Conservation (phyloP, 2,113 vertebrate species). For the Tursiops truncatus region DNA sequence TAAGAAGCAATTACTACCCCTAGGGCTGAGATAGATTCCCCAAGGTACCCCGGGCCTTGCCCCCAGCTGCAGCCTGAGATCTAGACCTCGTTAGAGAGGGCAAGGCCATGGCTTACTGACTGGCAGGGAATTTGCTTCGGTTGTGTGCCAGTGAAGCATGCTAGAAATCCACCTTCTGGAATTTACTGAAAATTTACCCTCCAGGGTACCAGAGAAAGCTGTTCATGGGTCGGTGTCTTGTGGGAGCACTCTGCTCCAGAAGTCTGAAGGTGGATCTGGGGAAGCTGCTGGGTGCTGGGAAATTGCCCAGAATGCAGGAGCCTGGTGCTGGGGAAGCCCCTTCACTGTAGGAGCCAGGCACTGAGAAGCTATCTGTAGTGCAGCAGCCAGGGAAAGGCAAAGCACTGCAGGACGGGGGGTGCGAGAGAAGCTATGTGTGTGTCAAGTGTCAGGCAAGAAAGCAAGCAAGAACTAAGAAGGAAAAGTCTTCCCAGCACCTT, state of each 20-base stretch:
- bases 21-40: not conserved
- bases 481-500: not conserved
- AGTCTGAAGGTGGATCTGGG: not conserved
- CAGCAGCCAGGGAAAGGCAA: not conserved
- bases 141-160: not conserved
- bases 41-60: no score
- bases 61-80: not conserved
- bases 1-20: not conserved
- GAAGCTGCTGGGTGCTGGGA: not conserved
- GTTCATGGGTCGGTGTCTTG: not conserved
- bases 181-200: not conserved
- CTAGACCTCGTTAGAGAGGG: not conserved
- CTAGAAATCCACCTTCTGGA: not conserved
- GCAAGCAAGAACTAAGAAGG: not conserved
- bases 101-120: not conserved
- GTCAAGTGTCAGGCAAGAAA: not conserved
- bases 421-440: not conserved
- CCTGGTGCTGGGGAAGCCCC: not conserved
- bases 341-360: not conserved
- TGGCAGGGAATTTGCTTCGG: not conserved
- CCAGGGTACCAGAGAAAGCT: not conserved
- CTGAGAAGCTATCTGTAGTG: not conserved
- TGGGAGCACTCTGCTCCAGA: not conserved
- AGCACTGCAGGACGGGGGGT: not conserved
- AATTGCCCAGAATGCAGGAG: not conserved